Base-by-base conservation (phyloP, 2,113 vertebrate genomes). In the Triplophysa tibetana region DNA sequence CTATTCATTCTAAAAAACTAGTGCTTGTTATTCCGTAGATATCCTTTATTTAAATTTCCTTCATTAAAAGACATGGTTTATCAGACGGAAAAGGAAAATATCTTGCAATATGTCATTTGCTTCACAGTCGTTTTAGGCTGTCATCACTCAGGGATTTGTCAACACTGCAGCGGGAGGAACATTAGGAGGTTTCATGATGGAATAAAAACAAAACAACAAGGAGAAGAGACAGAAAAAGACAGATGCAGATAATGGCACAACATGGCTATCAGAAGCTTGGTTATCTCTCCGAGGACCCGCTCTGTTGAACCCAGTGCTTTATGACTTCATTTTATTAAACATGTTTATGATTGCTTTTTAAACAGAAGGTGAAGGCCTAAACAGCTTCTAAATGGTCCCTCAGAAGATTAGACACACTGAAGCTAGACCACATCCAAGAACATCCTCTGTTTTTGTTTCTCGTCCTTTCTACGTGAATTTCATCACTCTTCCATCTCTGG, bases 321-420 rank as follows among this genome's bases (percentile, higher is more conserved):
- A 75, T 50, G 50, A 14, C 68, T 80, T 41, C 23, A 52, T 79
- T 45, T 21, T 83, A 89, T 90, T 91, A 89, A 92, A 91, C 90
- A 90, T 87, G 85, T 64, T 85, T 82, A 78, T 92, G 90, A 93
- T 92, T 91, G 88, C 90, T 90, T 92, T 91, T 87, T 84, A 72
- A 63, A 77, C 85, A 86, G 87, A 89, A 45, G 66, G 73, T 79
- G 63, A 41, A 38, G 43, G 62, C 63, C 56, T 68, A 21, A 73
- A 56, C 21, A 19, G 70, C 33, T 69, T 74, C 68, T 69, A 58
- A 68, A 50, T 73, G 45, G 19, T 21, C 6, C 50, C 41, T 66
- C 23, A 73, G 87, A 92, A 89, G 85, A 87, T 90, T 90, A 88
- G 85, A 86, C 88, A 87, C 89, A 91, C 85, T 86, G 88, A 92